Evolutionary conservation across 2,888 invertebrate species (phyloP), one percentile per base, ranked within the genome.

Genomic region (Ceriagrion tenellum): DNA sequence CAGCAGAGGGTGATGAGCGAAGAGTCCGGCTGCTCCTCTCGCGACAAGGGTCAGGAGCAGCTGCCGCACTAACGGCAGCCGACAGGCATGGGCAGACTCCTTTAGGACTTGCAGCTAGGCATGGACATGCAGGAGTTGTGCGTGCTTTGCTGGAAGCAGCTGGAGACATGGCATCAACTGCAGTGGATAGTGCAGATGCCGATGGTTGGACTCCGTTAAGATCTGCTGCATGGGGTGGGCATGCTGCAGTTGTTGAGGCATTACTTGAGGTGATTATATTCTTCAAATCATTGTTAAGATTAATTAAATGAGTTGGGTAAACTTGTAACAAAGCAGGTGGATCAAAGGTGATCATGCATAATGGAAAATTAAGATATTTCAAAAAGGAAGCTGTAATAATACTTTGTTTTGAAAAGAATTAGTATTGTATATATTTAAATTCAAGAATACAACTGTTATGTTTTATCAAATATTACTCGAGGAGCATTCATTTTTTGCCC

Each of bases 141-240:
- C 98, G 97, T 96, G 97, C 98, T 18, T 96, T 98, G 95, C 96
- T 98, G 95, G 97, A 97, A 95, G 97, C 98, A 23, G 98, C 98
- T 35, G 98, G 98, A 4, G 98, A 98, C 96, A 69, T n/a, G 74
- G 93, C 93, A 69, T 40, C 93, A 40, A 69, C 93, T 93, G 93
- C 93, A 13, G 98, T 98, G 0, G 98, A 98, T 97, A 98, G 98
- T 96, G 98, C 98, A 16, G 98, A 98, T 97, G 97, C 98, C 95
- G 99, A 99, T 96, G 99, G 99, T 63, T 99, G 99, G 99, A 99
- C 99, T 63, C 98, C 99, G 26, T 97, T 99, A 91, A 97, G 99
- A 95, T 99, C 99, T 8, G 99, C 99, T 40, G 99, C 99, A 23
- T 99, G 99, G 99, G 99, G 99, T 93, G 99, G 99, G 0, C 99